Conservation (phyloP, 2,113 vertebrate genomes). For the Nothoprocta pentlandii region DNA sequence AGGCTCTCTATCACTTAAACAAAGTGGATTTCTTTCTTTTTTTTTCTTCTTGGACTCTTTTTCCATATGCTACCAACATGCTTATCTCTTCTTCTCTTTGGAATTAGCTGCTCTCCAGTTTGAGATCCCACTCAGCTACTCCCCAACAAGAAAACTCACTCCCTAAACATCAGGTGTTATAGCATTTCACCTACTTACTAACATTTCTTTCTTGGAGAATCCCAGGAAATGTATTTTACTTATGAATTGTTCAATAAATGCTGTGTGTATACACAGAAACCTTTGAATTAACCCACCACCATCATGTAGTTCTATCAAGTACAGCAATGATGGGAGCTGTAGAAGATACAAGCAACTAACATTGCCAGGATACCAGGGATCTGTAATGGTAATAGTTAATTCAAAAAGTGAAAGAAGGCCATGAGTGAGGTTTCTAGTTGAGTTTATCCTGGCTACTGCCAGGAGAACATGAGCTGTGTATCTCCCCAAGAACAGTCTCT, state of each 20-base stretch:
- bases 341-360: rapidly evolving
- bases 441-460: not conserved
- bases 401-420: not conserved
- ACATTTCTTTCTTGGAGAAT: not conserved
- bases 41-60: not conserved
- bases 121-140: not conserved
- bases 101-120: not conserved
- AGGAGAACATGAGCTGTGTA: not conserved
- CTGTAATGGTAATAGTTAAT: not conserved
- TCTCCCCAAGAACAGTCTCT: not conserved
- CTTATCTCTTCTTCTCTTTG: not conserved
- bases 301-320: not conserved
- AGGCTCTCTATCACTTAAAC: not conserved
- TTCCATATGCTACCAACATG: not conserved
- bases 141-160: not conserved
- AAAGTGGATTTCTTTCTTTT: not conserved
- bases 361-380: not conserved
- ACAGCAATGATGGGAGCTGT: rapidly evolving
- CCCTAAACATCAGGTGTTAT: not conserved
- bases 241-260: not conserved
- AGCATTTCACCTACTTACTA: not conserved
- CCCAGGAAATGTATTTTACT: not conserved
- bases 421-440: not conserved
- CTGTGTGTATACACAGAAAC: not conserved
- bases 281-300: not conserved